Evolutionary conservation across 2,888 invertebrate species (phyloP), one percentile per base, ranked within the genome.

Genomic region (Tethea ocularis): DNA sequence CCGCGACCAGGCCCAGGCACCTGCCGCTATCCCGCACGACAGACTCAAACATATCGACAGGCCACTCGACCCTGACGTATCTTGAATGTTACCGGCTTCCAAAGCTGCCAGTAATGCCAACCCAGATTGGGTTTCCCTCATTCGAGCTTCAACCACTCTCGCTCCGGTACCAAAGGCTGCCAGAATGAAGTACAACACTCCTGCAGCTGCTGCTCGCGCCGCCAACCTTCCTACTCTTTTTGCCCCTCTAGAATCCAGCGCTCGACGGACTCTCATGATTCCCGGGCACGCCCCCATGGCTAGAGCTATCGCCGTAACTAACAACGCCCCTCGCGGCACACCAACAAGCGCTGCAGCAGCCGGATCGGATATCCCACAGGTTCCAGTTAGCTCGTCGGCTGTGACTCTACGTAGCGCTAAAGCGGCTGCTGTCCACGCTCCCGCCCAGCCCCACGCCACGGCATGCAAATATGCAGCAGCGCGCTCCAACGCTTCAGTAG

Each of bases 401-500:
- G 96, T 95, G 6, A 98, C 96, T 69, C 95, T 95, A 33, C 96
- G 95, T 75, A 97, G 94, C 36, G 97, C 95, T 41, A 98, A 87
- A 20, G 97, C 96, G 5, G 96, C 96, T 60, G 97, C 97, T 17
- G 98, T 97, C 77, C 97, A 96, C 13, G 97, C 95, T 51, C 97
- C 96, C 0, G 98, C 97, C 72, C 97, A 95, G 61, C 97, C 97
- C 98, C 98, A 98, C 1, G 98, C 96, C 0, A 96, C 95, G 1
- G 97, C 95, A 87, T 98, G 98, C 68, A 98, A 95, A 75, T 97
- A 96, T 20, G 97, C 96, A 0, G 97, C 96, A 29, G 97, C 96
- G 56, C 96, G 95, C 85, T 97, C 97, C 57, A 98, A 94, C 2
- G 98, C 97, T 87, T 98, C 98, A 61, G 97, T 97, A 26, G 97